These are phyloP conservation scores for Sternotherus odoratus DNA, from an alignment of 2,797 vertebrate genomes.

Conservation along the genomic window DNA sequence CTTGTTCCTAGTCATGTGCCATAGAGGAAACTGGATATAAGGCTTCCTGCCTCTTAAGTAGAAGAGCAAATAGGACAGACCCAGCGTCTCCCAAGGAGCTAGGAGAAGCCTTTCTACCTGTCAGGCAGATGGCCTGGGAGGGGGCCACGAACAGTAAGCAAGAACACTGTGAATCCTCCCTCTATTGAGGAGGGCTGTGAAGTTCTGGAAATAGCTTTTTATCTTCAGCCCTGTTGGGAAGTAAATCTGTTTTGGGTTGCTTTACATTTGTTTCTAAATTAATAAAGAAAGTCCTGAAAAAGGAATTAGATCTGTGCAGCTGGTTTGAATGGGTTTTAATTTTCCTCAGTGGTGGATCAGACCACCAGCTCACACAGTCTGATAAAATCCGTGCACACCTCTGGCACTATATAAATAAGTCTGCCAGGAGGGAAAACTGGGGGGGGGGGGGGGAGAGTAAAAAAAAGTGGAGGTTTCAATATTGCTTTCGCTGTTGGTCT, in stretches of 20 bases:
- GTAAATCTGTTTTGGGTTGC: neutral
- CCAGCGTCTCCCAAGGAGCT: neutral
- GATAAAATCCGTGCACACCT: neutral
- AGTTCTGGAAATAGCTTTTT: neutral
- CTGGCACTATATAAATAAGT: neutral
- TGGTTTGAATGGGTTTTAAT: neutral
- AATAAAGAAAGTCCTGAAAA: neutral
- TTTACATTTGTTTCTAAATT: neutral
- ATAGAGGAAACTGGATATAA: neutral
- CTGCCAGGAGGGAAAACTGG: neutral
- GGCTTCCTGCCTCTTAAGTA: neutral
- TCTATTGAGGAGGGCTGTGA: neutral
- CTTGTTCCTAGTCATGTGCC: neutral
- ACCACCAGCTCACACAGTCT: neutral
- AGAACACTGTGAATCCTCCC: neutral
- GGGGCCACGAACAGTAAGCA: neutral
- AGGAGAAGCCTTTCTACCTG: neutral
- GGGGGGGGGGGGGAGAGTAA: too few relatives aligned
- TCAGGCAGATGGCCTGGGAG: neutral
- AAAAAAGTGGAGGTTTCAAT: neutral
- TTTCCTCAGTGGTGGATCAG: neutral
- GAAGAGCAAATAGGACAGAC: neutral
- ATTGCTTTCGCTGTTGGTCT: neutral
- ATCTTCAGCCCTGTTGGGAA: neutral
- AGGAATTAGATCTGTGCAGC: neutral